Evolutionary conservation across 1,140 invertebrate genomes (phyloP), one percentile per base, ranked within the genome.

Genomic region (Lepidotrigona ventralis): DNA sequence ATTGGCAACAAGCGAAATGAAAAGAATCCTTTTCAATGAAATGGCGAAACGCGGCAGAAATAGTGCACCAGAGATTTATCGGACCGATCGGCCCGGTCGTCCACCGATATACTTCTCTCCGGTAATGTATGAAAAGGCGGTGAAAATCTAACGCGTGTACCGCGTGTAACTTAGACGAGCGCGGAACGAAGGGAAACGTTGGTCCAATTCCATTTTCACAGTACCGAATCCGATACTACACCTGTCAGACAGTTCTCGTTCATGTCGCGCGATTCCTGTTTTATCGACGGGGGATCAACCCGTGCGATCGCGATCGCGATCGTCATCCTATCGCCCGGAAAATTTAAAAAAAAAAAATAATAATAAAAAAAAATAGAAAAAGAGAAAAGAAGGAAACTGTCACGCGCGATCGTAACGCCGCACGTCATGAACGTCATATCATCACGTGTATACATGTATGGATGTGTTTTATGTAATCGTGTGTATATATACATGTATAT

Each of bases 401-500:
- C 77, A 80, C 60, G n/a, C 76, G 76, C 51, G 71, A 81, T 81
- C 79, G 71, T 81, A 74, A 81, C 79, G 64, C 79, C 79, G 64
- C 79, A 66, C 68, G 81, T 79, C 81, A 72, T 69, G 23, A 56
- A 71, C 68, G 75, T 46, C 39, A 79, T 74, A 46, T 71, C 74
- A 73, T 79, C 64, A 58, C 66, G n/a, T 70, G 12, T 68, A 17
- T 64, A 73, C 26, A 39, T 84, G 80, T 84, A 69, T 72, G 46
- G 26, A 63, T 79, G 39, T 73, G 29, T 73, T 80, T 46, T 64
- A 60, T n/a, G 60, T 78, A 79, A 72, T 26, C 51, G 29, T 58
- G 51, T 69, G 19, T 66, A 80, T 69, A 11, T 51, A 56, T 56
- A 39, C 39, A n/a, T n/a, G 71, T 76, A 86, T 71, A 64, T 83